A percentile compares a stretch with the other conserved stretches of the same genome.
Conservation (phyloP, 2,888 invertebrate genomes). For the Nematopogon swammerdamellus region DNA sequence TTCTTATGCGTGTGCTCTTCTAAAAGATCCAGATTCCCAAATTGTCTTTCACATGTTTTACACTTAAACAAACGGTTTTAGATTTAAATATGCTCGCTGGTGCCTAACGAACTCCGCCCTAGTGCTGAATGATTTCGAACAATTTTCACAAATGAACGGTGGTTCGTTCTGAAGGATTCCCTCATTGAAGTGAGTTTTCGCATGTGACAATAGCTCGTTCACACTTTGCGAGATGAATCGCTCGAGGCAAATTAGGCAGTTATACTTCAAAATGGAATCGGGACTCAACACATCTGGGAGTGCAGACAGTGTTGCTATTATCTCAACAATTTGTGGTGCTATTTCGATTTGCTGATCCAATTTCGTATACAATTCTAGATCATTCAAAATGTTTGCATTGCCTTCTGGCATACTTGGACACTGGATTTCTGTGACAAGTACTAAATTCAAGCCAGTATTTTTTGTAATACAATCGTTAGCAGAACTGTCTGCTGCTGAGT, state of each 20-base stretch:
- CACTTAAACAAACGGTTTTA: slow-evolving; percentile 15
- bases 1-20: slow-evolving; percentile 10
- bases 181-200: slow-evolving; percentile 16
- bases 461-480: no score
- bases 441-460: no score
- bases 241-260: slow-evolving; percentile 19
- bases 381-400: slow-evolving; percentile 5
- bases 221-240: slow-evolving; percentile 14
- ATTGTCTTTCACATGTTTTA: slow-evolving; percentile 12
- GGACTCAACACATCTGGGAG: background rate
- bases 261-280: slow-evolving; percentile 5
- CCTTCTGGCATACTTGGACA: no score
- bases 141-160: slow-evolving; percentile 13
- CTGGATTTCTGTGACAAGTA: no score
- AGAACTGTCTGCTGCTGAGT: no score
- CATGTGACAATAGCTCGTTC: slow-evolving; percentile 16
- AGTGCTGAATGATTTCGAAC: slow-evolving; percentile 13
- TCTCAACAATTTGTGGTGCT: slow-evolving; percentile 7
- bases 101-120: slow-evolving; percentile 15
- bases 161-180: slow-evolving; percentile 6
- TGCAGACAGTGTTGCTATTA: background rate
- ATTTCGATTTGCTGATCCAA: slow-evolving; percentile 7
- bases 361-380: slow-evolving; percentile 7
- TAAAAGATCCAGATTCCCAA: slow-evolving; percentile 10
- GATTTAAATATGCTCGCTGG: slow-evolving; percentile 11